Evolutionary conservation across 2,888 invertebrate genomes (phyloP), one percentile per base, ranked within the genome.

Genomic region (Chaetoderma sp.): DNA sequence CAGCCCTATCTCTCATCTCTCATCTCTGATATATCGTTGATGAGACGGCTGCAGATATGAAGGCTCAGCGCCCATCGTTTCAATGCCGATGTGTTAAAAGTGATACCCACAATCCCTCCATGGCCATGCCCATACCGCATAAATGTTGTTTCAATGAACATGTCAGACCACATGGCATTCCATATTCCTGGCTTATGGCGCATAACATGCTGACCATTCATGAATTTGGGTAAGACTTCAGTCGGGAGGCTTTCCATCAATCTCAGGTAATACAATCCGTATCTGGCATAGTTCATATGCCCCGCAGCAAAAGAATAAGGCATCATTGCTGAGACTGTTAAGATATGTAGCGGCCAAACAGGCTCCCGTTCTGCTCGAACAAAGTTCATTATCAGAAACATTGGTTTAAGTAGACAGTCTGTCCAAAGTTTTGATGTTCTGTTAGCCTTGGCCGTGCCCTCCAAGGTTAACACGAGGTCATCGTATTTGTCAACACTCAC

Each of bases 91-190:
- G 70, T 68, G 23, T 74, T 73, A 0, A 74, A 58, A 4, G 70
- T 77, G 16, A 74, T 66, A 18, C 78, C 74, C 25, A 78, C 63
- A 13, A 76, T 65, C 2, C 73, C 75, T 8, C 59, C 28, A 3
- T 63, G 60, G 0, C 75, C 71, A 66, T 75, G 75, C 2, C 77
- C 74, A 68, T 77, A 75, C n/a, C 71, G 36, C 73, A 77, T 76
- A 63, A 71, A 75, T 3, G 74, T 78, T 1, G 71, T 68, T 49
- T 77, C 75, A 18, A 76, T 78, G 49, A 67, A 72, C 72, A 76
- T 71, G 55, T 75, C 76, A 45, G 68, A 68, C 72, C 75, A 75
- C 0, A 75, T 72, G 0, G 64, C 73, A 63, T 77, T 77, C 63
- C 67, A 76, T 16, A 71, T 10, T 10, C 76, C 78, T 23, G 68